Base-by-base conservation (phyloP, 2,797 vertebrate species). In the Tiaroga cobitis region DNA sequence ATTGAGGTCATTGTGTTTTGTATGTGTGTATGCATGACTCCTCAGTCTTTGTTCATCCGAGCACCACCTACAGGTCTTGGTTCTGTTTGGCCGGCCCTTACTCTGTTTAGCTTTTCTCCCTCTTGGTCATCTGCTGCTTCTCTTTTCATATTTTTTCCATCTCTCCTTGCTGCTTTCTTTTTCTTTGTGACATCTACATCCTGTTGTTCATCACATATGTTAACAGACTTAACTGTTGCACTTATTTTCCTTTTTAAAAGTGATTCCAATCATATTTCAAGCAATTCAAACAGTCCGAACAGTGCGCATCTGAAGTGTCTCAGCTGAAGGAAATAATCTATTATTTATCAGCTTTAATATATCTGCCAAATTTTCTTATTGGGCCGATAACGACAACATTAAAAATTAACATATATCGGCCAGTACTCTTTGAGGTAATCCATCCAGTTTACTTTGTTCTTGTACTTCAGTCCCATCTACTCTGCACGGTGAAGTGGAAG, bases 31-130 rank as follows among this genome's bases (percentile, higher is more conserved):
- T 75, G 39, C 1, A 63, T n/a, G 73, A 80, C 68, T 84, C 54
- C 29, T 85, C 76, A 87, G 19, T 37, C 75, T 85, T 68, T 84
- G 34, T 82, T 46, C 73, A 67, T 86, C 78, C 89, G 78, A 89
- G 43, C 65, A 77, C 81, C 76, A 85, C 89, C 70, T 87, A 87
- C 84, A 85, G 29, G 34, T 49, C 32, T 5, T 75, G 19, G 72
- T 75, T 84, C 86, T 78, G 86, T 77, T 51, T 70, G 67, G 79
- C 43, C 19, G 54, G 78, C 70, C 19, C 7, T 41, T 77, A 15
- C 75, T 77, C 75, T 3, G 54, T 77, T 77, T 39, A 61, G 24
- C 54, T 61, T 78, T 65, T 54, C 29, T 63, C 5, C 82, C 34
- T n/a, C 72, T 70, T 69, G 9, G 34, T 9, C 59, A 65, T 18